A percentile compares a stretch with the other conserved stretches of the same genome.
Evolutionary conservation across 2,888 invertebrate genomes (phyloP).

Genomic region (Drosophila mercatorum): DNA sequence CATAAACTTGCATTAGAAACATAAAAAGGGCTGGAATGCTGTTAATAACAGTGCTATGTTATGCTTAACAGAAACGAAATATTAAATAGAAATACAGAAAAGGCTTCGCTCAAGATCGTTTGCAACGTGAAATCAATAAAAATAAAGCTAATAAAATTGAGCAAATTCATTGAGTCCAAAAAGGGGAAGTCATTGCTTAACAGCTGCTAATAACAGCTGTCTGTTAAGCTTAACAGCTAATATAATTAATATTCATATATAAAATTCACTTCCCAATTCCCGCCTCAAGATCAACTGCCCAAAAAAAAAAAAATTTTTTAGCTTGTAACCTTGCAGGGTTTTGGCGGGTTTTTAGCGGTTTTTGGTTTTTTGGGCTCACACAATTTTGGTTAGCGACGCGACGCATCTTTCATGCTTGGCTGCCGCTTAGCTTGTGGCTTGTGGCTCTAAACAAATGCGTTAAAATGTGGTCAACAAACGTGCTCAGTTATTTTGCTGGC

Average conservation of each 20-base stretch:
- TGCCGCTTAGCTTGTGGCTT: constrained; percentile 59
- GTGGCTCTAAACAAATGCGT: constrained; percentile 58
- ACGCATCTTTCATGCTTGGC: constrained; percentile 80
- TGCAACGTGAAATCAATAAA: not conserved
- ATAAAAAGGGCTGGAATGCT: not conserved
- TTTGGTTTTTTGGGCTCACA: constrained; percentile 37
- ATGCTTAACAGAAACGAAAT: not conserved
- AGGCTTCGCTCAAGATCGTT: not conserved
- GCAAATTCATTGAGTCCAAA: not conserved
- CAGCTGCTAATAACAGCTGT: constrained; percentile 7
- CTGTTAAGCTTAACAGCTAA: not conserved
- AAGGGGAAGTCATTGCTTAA: not conserved
- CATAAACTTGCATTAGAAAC: not conserved
- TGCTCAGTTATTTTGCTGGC: constrained; percentile 31
- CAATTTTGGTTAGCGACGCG: constrained; percentile 63
- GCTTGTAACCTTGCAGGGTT: constrained; percentile 45
- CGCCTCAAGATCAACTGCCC: constrained; percentile 31
- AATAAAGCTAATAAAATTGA: not conserved
- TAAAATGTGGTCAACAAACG: constrained; percentile 73
- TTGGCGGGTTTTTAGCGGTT: constrained; percentile 31
- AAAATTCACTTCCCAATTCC: constrained; percentile 7
- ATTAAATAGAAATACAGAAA: not conserved
- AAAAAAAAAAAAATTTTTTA: constrained; percentile 7
- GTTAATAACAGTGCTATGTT: not conserved
- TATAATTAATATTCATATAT: constrained; percentile 3